These are phyloP conservation scores for Ia io DNA, from an alignment of 2,113 vertebrate species.

Conservation along the genomic window DNA sequence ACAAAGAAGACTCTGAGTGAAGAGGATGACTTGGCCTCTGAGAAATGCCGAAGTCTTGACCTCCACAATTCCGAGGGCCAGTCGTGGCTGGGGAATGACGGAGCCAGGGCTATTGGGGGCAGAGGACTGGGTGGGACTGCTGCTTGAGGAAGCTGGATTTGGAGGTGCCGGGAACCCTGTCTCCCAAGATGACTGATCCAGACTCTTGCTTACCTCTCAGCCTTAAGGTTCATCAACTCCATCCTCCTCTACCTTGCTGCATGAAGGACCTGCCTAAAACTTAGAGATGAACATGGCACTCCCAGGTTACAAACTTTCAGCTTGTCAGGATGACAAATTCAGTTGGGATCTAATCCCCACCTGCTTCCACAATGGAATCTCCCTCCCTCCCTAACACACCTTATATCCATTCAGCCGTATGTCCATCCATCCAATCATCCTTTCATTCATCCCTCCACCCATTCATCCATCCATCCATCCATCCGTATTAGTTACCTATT, in stretches of 20 bases:
- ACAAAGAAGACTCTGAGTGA: slow-evolving; percentile 61
- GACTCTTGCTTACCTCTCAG: background rate
- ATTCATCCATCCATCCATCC: background rate
- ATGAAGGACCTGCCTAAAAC: background rate
- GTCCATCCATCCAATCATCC: too few species aligned
- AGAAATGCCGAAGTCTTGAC: slow-evolving; percentile 61
- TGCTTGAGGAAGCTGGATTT: background rate
- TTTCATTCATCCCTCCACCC: background rate
- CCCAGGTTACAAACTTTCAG: background rate
- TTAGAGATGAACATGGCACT: background rate
- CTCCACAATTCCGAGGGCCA: background rate
- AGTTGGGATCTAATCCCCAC: background rate
- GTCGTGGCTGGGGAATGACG: background rate
- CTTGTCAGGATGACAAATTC: background rate
- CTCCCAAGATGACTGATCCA: background rate
- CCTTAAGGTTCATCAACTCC: background rate
- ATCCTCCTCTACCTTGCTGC: background rate
- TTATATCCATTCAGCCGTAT: background rate
- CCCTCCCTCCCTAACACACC: background rate
- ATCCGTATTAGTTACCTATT: background rate
- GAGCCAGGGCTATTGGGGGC: background rate
- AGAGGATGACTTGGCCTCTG: slow-evolving; percentile 45
- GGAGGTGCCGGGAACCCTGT: background rate
- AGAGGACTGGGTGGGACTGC: background rate
- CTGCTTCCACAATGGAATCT: background rate